A percentile compares a stretch with the other conserved stretches of the same genome.
phyloP scores from a whole-genome alignment of 2,797 vertebrate species.

The Epinephelus malabaricus region DNA sequence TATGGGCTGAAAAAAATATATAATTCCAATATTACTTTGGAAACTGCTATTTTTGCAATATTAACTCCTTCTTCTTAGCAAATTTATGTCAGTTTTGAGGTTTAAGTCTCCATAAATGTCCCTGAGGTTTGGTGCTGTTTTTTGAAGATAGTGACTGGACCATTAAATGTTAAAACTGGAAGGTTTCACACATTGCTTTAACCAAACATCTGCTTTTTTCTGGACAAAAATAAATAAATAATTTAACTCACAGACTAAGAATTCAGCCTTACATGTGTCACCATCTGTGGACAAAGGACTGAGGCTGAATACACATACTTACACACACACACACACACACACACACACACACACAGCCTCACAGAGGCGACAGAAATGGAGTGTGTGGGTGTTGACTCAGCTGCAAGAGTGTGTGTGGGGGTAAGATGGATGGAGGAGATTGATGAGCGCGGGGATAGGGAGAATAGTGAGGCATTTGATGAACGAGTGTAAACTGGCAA shows the following conservation, averaged over 20 bases:
- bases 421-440: slow-evolving; percentile 78
- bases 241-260: slow-evolving; percentile 40
- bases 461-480: slow-evolving; percentile 86
- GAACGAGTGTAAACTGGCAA: slow-evolving; percentile 86
- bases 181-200: neutral
- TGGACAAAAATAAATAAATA: slow-evolving; percentile 1
- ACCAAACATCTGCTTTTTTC: slow-evolving; percentile 11
- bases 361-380: slow-evolving; percentile 80
- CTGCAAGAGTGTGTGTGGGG: slow-evolving; percentile 74
- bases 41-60: neutral
- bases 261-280: slow-evolving; percentile 72
- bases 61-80: neutral
- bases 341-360: slow-evolving; percentile 54
- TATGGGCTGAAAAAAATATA: neutral
- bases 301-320: slow-evolving; percentile 52
- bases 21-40: too few relatives aligned
- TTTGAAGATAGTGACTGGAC: neutral
- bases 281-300: slow-evolving; percentile 68
- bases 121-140: neutral
- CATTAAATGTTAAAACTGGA: neutral
- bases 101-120: neutral
- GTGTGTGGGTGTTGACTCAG: slow-evolving; percentile 88
- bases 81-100: neutral
- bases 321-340: slow-evolving; percentile 53
- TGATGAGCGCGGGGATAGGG: slow-evolving; percentile 80